Evolutionary conservation across 1,140 invertebrate genomes (phyloP), one percentile per base, ranked within the genome.

Genomic region (Trichomalopsis sarcophagae): DNA sequence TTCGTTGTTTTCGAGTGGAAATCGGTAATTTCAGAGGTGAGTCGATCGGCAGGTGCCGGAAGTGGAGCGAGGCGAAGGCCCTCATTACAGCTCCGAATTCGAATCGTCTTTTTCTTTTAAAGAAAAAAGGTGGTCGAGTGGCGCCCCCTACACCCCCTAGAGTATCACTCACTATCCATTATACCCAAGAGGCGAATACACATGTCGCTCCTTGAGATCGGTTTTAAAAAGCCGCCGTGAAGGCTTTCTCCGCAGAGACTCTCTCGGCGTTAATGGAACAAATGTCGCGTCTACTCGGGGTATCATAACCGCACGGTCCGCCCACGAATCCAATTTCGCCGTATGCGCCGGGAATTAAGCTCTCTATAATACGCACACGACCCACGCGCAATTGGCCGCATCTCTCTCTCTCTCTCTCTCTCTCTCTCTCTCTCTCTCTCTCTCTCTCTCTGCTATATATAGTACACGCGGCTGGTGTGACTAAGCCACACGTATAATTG

Each of bases 231-330:
- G 74, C 74, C 74, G 74, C 74, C 30, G 27, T 2, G 69, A 73
- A 27, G 11, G 1, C 27, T 27, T 11, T 73, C 69, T 77, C 71
- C 81, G 23, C 68, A 79, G 91, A 89, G 90, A 90, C 73, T 4
- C 73, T 2, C 71, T 47, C 50, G 73, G 13, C 81, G 85, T 90
- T 91, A 91, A 91, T 91, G 90, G 91, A 91, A 91, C 91, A 92
- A 91, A 91, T 91, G 90, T 90, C 89, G 87, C 90, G 80, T 27
- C 73, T 62, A 27, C 27, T 27, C 27, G 27, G 27, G 23, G 10
- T 33, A 30, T 30, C 44, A 6, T 21, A 33, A 11, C 73, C 13
- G 73, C 30, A 10, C 9, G 4, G n/a, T n/a, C 75, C 23, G 27
- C 30, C 33, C 30, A 33, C 73, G 73, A 71, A 75, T 75, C 73